Conservation (phyloP, 2,797 vertebrate genomes). For the Mus caroli region DNA sequence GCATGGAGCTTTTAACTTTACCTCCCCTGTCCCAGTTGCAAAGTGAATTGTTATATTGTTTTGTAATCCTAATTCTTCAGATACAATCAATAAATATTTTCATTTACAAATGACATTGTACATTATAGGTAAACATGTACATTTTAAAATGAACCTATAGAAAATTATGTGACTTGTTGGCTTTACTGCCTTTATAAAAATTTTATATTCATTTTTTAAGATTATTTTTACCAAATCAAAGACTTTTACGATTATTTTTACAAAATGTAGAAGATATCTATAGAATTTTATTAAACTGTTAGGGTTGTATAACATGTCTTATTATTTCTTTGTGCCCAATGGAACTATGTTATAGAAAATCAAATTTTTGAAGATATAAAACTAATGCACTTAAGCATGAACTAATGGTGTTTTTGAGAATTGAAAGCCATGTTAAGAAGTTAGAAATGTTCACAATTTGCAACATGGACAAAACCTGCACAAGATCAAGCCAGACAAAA, state of each 20-base stretch:
- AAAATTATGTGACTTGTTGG: neutral
- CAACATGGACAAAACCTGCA: neutral
- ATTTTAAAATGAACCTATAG: conserved; percentile 33
- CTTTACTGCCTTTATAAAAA: neutral
- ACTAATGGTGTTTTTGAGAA: neutral
- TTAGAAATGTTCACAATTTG: conserved; percentile 15
- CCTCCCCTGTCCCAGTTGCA: neutral
- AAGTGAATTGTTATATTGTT: neutral
- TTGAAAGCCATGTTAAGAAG: neutral
- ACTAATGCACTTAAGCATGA: conserved; percentile 3
- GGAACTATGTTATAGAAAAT: conserved; percentile 50
- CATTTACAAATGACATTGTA: neutral
- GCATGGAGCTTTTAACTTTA: neutral
- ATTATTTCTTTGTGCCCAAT: neutral
- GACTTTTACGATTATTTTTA: neutral
- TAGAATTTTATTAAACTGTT: conserved; percentile 52
- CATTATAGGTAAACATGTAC: neutral
- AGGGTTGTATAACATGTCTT: neutral
- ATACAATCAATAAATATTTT: neutral
- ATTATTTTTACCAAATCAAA: neutral
- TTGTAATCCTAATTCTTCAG: neutral
- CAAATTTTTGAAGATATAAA: conserved; percentile 37
- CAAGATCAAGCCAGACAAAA: neutral
- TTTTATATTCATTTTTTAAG: neutral
- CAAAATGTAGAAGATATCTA: neutral